Evolutionary conservation across 2,797 vertebrate genomes (phyloP), one percentile per base, ranked within the genome.

Genomic region (Melanogrammus aeglefinus): DNA sequence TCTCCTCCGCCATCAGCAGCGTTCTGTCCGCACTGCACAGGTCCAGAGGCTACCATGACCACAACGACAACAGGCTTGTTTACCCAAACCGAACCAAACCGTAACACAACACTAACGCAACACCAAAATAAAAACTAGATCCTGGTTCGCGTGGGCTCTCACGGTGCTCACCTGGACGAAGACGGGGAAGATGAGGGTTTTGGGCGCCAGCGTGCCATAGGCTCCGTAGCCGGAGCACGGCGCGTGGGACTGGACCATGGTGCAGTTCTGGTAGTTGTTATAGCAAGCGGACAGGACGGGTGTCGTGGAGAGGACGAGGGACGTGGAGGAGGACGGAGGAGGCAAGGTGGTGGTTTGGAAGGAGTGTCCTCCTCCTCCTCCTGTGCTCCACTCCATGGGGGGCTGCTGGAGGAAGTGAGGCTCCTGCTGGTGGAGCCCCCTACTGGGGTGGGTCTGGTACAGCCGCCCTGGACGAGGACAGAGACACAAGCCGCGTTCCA

Each of bases 161-260:
- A 24, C 8, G 63, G 36, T 39, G 72, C 90, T 86, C 73, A 97
- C 96, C 95, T 97, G 96, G 41, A 97, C 96, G 0, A 95, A 97
- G 78, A 97, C 86, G 0, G 96, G 96, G 88, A 97, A 99, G 80
- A 98, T 96, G 86, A 98, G 93, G 57, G 96, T 96, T 75, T 96
- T 97, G 79, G 96, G 96, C 1, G 95, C 91, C 83, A 95, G 91
- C 0, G 94, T 94, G 79, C 95, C 88, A 0, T 96, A 97, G 1
- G 95, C 94, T 87, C 95, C 96, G 0, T 95, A 96, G 80, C 90
- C 93, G 3, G 94, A 92, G 83, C 94, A 94, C 0, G 96, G 94
- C 66, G 93, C 74, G 29, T 96, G 96, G 0, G 96, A 95, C 82
- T 96, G 94, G 88, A 96, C 90, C 0, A 96, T 93, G 12, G 96